Evolutionary conservation across 1,140 invertebrate genomes (phyloP), one percentile per base, ranked within the genome.

Genomic region (Pogonus chalceus): DNA sequence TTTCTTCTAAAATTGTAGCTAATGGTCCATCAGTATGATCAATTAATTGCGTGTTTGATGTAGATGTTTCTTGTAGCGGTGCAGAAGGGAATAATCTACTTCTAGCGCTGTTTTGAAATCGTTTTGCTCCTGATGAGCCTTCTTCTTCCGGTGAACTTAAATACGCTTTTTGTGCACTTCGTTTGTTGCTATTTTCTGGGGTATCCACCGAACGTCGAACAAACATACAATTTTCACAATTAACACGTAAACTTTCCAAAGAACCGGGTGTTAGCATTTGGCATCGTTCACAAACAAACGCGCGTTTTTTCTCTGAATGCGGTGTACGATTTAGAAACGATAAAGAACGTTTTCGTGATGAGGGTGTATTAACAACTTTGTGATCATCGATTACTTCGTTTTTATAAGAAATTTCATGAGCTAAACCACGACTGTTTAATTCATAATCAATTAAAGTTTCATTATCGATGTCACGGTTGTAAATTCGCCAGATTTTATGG

Each of bases 401-500:
- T n/a, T n/a, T n/a, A n/a, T n/a, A n/a, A 18, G 58, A 58, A 26
- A 79, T 68, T 31, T 69, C 22, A 60, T 79, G 77, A 0, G 83
- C 79, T 39, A 67, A 67, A 1, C 83, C 82, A 7, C 67, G 61
- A 55, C 77, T 69, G 20, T 73, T 65, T 1, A 71, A 57, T 21
- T 73, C 64, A 18, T 73, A 65, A 51, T 79, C 75, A 1, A 77
- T 70, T 3, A 68, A 66, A 31, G 74, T 62, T 58, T 75, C 46
- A 52, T 80, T 83, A 60, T 69, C 65, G n/a, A n/a, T n/a, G n/a
- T n/a, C n/a, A n/a, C n/a, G n/a, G n/a, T n/a, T n/a, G 22, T 80
- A 79, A 16, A 86, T 69, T 39, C 79, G 75, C 88, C 88, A 92
- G 51, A 91, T 78, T 63, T 83, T 82, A 60, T 88, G 81, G 0